phyloP scores from a whole-genome alignment of 53 echinoderm and acorn worm genomes.

The Apostichopus leukothele region DNA sequence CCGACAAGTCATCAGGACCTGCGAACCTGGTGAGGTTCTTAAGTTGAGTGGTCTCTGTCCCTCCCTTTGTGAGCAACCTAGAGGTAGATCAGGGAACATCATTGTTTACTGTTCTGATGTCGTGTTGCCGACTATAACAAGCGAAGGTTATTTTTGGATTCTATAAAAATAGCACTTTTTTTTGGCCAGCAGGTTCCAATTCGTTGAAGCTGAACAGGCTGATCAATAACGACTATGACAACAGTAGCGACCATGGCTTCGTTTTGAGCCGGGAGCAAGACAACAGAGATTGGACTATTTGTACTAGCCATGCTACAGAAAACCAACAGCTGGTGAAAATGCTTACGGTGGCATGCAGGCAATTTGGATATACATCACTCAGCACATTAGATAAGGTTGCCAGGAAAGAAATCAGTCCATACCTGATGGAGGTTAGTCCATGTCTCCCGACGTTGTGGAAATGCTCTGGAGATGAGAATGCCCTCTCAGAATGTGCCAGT shows the following conservation, averaged over 20 bases:
- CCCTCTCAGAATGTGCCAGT: neutral
- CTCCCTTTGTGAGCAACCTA: too few species aligned
- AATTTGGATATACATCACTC: neutral
- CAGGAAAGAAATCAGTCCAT: slow-evolving; percentile 1
- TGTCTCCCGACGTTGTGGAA: neutral
- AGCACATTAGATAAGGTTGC: neutral
- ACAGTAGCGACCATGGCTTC: slow-evolving; percentile 3
- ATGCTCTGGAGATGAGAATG: slow-evolving; percentile 2
- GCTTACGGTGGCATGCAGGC: slow-evolving; percentile 12
- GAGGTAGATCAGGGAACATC: too few species aligned
- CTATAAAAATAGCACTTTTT: too few species aligned
- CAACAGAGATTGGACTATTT: slow-evolving; percentile 1
- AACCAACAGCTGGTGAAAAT: neutral
- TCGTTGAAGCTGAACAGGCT: too few species aligned
- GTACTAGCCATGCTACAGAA: neutral
- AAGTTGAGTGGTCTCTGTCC: too few species aligned
- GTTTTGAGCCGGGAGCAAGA: neutral
- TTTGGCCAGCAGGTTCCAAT: too few species aligned
- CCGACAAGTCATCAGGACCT: too few species aligned
- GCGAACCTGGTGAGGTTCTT: too few species aligned
- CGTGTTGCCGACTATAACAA: too few species aligned
- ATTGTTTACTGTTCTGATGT: too few species aligned
- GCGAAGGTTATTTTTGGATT: too few species aligned
- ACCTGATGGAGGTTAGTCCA: neutral
- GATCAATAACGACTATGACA: too few species aligned